Evolutionary conservation across 2,113 vertebrate species (phyloP), one percentile per base, ranked within the genome.

Genomic region (Ivindomyrus marchei): DNA sequence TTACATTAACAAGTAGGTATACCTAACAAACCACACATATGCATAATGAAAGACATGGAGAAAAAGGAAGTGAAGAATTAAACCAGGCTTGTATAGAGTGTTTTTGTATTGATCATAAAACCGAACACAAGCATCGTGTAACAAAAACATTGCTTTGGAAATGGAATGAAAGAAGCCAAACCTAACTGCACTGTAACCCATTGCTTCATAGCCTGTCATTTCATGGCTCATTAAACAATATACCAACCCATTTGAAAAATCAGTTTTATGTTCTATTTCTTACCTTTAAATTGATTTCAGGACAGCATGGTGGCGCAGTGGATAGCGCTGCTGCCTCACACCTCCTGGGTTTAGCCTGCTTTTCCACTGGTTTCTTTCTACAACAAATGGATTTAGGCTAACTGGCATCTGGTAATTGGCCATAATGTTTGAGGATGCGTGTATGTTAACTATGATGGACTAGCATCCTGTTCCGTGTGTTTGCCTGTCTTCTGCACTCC

Each of bases 181-280:
- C 8, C 45, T 85, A 10, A 46, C 36, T 17, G 83, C 2, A 45
- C 19, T 42, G 39, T 83, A 83, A 47, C 45, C 83, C 39, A 47
- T 24, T 45, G 46, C 45, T 47, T 24, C 21, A 42, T 45, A 31
- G 52, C 19, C 47, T 53, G 46, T 17, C 85, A 86, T 46, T 86
- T 86, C 46, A 86, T 47, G 84, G 42, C 84, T 46, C 46, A 86
- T 86, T 86, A 27, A 86, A 86, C 46, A 86, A 86, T 24, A 46
- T 46, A n/a, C 83, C 46, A 42, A 53, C 10, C 47, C 85, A 50
- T 53, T 9, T 31, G 49, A 52, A 53, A 87, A 52, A 53, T 52
- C n/a, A 4, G 49, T 87, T 87, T 52, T 31, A 86, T 86, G 46
- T 86, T 86, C 10, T 46, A 52, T 31, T 87, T 52, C 49, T 87